Evolutionary conservation across 2,797 vertebrate species (phyloP), one percentile per base, ranked within the genome.

Genomic region (Aldrovandia affinis): DNA sequence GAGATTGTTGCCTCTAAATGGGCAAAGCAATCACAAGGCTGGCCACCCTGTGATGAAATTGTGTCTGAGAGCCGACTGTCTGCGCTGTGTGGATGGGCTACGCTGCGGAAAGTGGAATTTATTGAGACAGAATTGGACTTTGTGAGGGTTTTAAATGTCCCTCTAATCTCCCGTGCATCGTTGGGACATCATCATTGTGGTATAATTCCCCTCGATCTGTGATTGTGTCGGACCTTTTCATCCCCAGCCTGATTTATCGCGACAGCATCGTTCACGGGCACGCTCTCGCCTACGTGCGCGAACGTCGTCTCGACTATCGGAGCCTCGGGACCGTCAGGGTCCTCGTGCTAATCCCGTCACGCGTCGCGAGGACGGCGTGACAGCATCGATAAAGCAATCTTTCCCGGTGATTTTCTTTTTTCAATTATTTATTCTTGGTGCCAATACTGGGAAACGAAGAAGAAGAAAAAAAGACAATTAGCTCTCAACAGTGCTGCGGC

Each of bases 181-280:
- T 47, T 4, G 73, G 39, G 25, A 77, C 73, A 77, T 77, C 42
- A 47, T 77, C 42, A 47, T 77, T 12, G n/a, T 77, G 15, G 42
- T 77, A 47, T 77, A 77, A 77, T 77, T 77, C 73, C 18, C 39
- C 73, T n/a, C 47, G 73, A 77, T 77, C 22, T 77, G 73, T 44
- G 73, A 77, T 47, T 28, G 73, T 77, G 39, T 77, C 42, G 2
- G 22, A 47, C n/a, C 22, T n/a, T 47, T 42, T 77, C 39, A 77
- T 44, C 73, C 39, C 22, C 39, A 39, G 6, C 68, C 39, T 18
- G 33, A 39, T 14, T 70, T 70, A 77, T 47, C 73, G n/a, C 22
- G 5, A 22, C 20, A 77, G 8, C 30, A 77, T 47, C 42, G 47
- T 77, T 77, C 73, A 77, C 73, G 47, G 39, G 47, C 73, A 77